These are phyloP conservation scores for Enteromius trimaculatus DNA, from an alignment of 2,797 vertebrate species.

Conservation along the genomic window DNA sequence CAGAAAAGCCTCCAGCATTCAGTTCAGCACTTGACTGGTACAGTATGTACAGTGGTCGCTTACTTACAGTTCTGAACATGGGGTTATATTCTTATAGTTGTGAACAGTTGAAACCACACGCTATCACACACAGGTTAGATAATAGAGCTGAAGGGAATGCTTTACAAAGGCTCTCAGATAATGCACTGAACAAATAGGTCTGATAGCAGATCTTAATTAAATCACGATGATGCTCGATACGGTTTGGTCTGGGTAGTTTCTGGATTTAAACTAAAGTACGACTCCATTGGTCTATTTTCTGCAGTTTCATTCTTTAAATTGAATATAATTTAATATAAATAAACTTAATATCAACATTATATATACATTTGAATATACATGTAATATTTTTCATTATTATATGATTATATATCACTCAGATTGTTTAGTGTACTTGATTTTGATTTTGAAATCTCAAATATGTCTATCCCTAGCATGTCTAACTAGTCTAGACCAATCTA, in stretches of 20 bases:
- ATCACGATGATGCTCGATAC: conserved; percentile 54
- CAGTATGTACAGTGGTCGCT: not conserved
- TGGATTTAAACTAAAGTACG: conserved; percentile 27
- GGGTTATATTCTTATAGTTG: not conserved
- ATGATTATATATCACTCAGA: not conserved
- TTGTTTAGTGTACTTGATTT: not conserved
- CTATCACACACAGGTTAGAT: conserved; percentile 55
- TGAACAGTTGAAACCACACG: conserved; percentile 19
- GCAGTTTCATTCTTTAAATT: not conserved
- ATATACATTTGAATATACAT: not conserved
- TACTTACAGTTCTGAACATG: not conserved
- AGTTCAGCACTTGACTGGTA: not conserved
- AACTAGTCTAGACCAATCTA: no score
- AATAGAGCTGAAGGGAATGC: conserved; percentile 55
- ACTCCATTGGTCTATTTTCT: conserved; percentile 8
- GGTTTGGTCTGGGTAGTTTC: conserved; percentile 39
- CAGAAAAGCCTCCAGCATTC: not conserved
- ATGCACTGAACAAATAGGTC: conserved; percentile 54
- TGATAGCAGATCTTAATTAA: conserved; percentile 62
- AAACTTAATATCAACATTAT: not conserved
- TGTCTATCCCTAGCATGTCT: not conserved
- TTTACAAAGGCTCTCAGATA: conserved; percentile 57
- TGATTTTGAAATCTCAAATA: not conserved
- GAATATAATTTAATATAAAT: not conserved
- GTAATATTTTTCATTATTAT: not conserved